Conservation (phyloP, 1,140 invertebrate genomes). For the Meloidogyne floridensis region DNA sequence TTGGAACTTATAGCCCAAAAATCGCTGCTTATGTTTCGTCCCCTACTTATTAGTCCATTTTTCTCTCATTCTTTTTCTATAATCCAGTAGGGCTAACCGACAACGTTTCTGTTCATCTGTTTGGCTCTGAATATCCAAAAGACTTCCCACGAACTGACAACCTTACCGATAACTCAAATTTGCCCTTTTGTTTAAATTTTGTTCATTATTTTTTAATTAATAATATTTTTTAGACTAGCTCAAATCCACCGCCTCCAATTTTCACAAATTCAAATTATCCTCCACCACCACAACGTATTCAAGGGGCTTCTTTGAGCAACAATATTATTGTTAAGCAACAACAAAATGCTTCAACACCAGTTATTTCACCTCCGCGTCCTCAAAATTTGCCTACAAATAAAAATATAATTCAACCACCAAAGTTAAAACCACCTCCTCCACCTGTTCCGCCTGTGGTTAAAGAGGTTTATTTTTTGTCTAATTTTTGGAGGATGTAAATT, state of each 20-base stretch:
- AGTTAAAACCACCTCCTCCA: constrained; percentile 24
- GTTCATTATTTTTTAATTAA: neutral
- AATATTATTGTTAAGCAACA: neutral
- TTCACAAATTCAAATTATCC: constrained; percentile 3
- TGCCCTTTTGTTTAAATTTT: too few relatives aligned
- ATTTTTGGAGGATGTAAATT: neutral
- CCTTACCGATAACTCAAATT: too few relatives aligned
- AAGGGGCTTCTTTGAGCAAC: constrained; percentile 18
- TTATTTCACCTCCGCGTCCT: constrained; percentile 2
- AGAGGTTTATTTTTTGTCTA: constrained; percentile 19
- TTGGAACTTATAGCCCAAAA: too few relatives aligned
- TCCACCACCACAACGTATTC: constrained; percentile 25
- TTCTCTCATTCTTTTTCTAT: too few relatives aligned
- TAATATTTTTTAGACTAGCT: neutral
- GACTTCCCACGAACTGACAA: too few relatives aligned
- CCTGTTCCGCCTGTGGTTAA: constrained; percentile 18
- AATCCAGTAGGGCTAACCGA: too few relatives aligned
- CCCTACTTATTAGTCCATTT: too few relatives aligned
- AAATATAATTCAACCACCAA: neutral
- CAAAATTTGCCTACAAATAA: neutral
- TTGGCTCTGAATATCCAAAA: too few relatives aligned
- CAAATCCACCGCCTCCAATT: neutral
- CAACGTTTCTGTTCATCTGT: too few relatives aligned
- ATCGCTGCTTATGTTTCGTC: too few relatives aligned
- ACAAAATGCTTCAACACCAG: neutral